phyloP scores from a whole-genome alignment of 1,140 invertebrate species.

The Eumeta japonica region DNA sequence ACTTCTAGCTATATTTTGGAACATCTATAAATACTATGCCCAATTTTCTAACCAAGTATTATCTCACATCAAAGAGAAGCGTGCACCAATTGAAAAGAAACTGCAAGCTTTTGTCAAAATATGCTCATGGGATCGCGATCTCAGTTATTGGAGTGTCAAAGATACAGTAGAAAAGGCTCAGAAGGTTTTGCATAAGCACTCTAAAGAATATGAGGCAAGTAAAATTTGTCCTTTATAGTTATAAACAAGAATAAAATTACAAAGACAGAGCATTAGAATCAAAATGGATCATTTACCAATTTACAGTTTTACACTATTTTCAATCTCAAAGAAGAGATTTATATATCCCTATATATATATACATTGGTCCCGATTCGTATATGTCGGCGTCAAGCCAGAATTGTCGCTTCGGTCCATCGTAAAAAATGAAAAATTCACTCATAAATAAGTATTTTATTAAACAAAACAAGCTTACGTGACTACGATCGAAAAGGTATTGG shows the following conservation, averaged over 20 bases:
- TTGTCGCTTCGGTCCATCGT: too few species aligned
- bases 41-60: constrained; percentile 73
- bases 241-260: neutral
- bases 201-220: constrained; percentile 71
- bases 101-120: constrained; percentile 94
- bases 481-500: too few species aligned
- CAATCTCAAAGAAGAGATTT: too few species aligned
- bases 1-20: constrained; percentile 75
- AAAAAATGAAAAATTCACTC: too few species aligned
- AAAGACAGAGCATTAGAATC: neutral
- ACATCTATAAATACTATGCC: constrained; percentile 81
- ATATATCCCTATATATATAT: too few species aligned
- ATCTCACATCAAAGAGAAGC: constrained; percentile 64
- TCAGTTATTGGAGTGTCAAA: constrained; percentile 92
- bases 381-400: too few species aligned
- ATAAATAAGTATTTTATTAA: too few species aligned
- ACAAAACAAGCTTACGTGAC: too few species aligned
- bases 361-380: too few species aligned
- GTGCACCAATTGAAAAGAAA: constrained; percentile 85
- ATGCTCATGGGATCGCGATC: constrained; percentile 88
- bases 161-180: constrained; percentile 85
- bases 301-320: too few species aligned
- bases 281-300: too few species aligned
- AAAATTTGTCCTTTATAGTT: neutral
- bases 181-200: constrained; percentile 80